Base-by-base conservation (phyloP, 2,797 vertebrate species). In the Cercopithecus diana region DNA sequence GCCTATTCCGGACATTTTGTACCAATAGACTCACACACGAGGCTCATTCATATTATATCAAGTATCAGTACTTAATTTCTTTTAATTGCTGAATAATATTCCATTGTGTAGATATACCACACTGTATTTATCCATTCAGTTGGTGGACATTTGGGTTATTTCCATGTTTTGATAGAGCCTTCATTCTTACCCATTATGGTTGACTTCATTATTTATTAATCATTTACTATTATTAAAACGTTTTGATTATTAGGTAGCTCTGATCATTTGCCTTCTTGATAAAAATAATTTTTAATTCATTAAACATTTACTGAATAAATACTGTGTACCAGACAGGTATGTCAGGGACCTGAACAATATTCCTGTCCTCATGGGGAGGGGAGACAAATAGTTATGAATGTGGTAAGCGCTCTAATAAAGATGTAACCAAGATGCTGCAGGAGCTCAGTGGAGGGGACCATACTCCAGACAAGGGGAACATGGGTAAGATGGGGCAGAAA, bases 261-360 rank as follows among this genome's bases (percentile, higher is more conserved):
- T 92, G 57, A 26, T 88, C 61, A 72, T 83, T 83, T 97, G 43
- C 28, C 20, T 94, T 75, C 50, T 24, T 58, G 45, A 57, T 61
- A 90, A 90, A 95, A 96, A 58, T 30, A 76, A 58, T 45, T 41
- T 39, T 81, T 81, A 61, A 81, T 50, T 57, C 17, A 61, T 30
- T 15, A 94, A 67, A 70, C 14, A 90, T 55, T 93, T 89, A 79
- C 77, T 90, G 64, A 94, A 77, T 12, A 64, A 73, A 94, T 22
- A 57, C 30, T 79, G 5, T 41, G 75, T 61, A 75, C 33, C 75
- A 95, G 61, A 55, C 11, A 67, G n/a, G 4, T 92, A 4, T 88
- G 50, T 61, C 28, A 79, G 64, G 19, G 33, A 75, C 48, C 43
- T 77, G 52, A 93, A 90, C 2, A 73, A 50, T 90, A 81, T 70